Conservation (phyloP, 1,140 invertebrate species). For the Drosophila orena region DNA sequence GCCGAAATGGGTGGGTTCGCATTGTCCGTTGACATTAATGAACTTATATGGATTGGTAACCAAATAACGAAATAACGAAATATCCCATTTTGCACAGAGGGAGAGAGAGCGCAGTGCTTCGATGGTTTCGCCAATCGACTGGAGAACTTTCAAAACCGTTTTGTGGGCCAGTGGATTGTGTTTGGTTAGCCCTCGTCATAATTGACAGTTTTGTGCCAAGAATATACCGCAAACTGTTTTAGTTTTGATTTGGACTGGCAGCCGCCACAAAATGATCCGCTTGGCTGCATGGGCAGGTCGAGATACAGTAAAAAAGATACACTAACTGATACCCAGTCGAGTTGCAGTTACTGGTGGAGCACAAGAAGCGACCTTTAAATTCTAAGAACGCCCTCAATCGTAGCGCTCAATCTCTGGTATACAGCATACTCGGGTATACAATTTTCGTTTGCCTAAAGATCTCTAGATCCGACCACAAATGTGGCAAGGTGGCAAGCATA, state of each 20-base stretch:
- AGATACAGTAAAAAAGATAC: constrained; percentile 50
- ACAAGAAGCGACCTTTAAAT: constrained; percentile 69
- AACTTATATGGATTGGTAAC: constrained; percentile 74
- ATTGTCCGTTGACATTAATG: constrained; percentile 75
- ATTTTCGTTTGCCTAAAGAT: not conserved
- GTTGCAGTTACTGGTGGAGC: constrained; percentile 16
- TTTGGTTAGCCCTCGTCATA: constrained; percentile 59
- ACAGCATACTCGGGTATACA: constrained; percentile 4
- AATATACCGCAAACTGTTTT: constrained; percentile 77
- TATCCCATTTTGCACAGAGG: not conserved
- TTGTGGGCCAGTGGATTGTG: constrained; percentile 27
- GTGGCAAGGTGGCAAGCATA: constrained; percentile 74
- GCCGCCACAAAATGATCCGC: constrained; percentile 58
- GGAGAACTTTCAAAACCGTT: constrained; percentile 39
- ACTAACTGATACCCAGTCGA: constrained; percentile 33
- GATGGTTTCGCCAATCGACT: constrained; percentile 18
- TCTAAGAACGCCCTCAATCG: constrained; percentile 37
- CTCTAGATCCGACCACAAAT: constrained; percentile 32
- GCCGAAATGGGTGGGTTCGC: constrained; percentile 47
- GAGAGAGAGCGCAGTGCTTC: not conserved
- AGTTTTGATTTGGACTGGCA: constrained; percentile 65
- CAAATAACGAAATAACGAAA: constrained; percentile 15
- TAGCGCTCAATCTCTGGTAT: constrained; percentile 11
- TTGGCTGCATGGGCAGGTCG: constrained; percentile 66
- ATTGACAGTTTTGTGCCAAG: constrained; percentile 81